A percentile compares a stretch with the other conserved stretches of the same genome.
Conservation (phyloP, 2,888 invertebrate species). For the Dendrolimus houi region DNA sequence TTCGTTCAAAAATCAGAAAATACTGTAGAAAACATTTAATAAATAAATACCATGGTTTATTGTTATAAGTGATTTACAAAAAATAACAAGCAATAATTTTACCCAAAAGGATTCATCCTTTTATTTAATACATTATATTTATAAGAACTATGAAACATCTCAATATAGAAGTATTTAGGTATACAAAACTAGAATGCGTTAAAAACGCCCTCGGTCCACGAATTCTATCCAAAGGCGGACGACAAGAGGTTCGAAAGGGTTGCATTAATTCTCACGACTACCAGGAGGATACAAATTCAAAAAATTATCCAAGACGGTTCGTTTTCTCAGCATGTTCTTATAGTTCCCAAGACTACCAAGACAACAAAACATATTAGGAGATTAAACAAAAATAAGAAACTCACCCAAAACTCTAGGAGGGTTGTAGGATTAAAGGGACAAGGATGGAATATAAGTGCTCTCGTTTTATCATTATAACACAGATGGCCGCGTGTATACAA, state of each 20-base stretch:
- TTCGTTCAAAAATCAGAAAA: too few relatives aligned
- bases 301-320: conserved; percentile 7
- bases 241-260: conserved; percentile 1
- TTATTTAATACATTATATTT: too few relatives aligned
- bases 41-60: too few relatives aligned
- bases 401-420: not conserved
- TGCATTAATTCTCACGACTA: conserved; percentile 11
- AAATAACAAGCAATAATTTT: too few relatives aligned
- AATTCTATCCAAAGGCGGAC: not conserved
- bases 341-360: conserved; percentile 23
- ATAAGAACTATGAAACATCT: too few relatives aligned
- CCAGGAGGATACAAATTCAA: conserved; percentile 8
- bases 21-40: too few relatives aligned
- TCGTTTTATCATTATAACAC: not conserved
- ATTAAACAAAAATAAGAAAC: conserved; percentile 1
- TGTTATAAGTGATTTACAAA: too few relatives aligned
- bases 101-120: too few relatives aligned
- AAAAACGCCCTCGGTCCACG: too few relatives aligned
- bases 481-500: not conserved
- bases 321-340: conserved; percentile 21
- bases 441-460: conserved; percentile 2
- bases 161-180: too few relatives aligned
- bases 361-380: conserved; percentile 10
- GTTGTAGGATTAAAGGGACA: not conserved
- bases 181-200: too few relatives aligned